phyloP scores from a whole-genome alignment of 2,797 vertebrate genomes.

The Acridotheres tristis region DNA sequence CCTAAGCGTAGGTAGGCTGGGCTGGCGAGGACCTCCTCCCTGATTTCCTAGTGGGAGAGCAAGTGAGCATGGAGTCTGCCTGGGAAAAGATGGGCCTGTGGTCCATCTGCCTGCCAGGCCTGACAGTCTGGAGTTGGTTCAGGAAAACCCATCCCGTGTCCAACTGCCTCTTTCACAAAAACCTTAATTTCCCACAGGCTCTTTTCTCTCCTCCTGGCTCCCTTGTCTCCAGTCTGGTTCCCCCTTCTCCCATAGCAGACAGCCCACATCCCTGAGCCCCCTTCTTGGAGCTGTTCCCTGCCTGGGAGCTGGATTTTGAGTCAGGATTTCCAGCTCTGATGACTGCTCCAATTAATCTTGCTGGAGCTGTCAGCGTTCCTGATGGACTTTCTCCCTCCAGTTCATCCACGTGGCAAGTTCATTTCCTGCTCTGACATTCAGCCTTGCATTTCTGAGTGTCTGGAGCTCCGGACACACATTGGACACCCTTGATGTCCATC shows the following conservation, averaged over 20 bases:
- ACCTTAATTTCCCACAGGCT: background rate
- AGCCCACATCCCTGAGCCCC: background rate
- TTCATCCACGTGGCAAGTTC: background rate
- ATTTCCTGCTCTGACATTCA: background rate
- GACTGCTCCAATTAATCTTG: background rate
- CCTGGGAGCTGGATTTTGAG: background rate
- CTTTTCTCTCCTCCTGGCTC: background rate
- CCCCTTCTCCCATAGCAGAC: background rate
- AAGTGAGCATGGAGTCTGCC: background rate
- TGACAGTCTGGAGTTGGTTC: background rate
- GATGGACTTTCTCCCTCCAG: background rate
- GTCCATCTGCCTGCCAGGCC: fast-evolving
- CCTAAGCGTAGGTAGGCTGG: background rate
- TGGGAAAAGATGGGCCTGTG: fast-evolving
- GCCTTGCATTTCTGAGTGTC: background rate
- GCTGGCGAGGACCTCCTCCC: background rate
- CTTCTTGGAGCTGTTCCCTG: too few relatives aligned
- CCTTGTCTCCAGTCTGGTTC: background rate
- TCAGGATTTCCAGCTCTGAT: background rate
- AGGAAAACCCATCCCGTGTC: background rate
- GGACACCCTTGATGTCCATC: background rate
- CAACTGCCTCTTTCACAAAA: background rate
- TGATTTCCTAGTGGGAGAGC: background rate
- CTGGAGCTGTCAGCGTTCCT: background rate
- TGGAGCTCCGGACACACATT: fast-evolving